phyloP scores from a whole-genome alignment of 2,113 vertebrate species.

The Oenanthe melanoleuca region DNA sequence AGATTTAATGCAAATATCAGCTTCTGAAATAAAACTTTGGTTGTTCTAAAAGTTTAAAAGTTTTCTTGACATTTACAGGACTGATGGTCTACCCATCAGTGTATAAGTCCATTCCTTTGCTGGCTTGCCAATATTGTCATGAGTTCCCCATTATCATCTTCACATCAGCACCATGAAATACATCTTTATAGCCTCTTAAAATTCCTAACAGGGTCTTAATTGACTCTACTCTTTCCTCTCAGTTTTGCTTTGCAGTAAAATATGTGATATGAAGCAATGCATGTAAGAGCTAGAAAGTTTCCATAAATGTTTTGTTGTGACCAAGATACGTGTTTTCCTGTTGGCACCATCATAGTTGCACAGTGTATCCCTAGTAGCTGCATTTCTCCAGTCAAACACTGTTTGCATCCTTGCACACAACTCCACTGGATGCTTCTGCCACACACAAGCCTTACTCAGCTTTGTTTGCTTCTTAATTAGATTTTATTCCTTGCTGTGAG shows the following conservation, averaged over 20 bases:
- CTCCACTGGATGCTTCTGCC: background rate
- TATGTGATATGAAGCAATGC: background rate
- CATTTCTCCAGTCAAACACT: background rate
- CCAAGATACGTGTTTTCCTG: background rate
- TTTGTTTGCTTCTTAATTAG: slow-evolving; percentile 6
- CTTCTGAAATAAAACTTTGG: background rate
- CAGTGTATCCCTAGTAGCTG: background rate
- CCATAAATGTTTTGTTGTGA: background rate
- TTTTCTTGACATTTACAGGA: background rate
- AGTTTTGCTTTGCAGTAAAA: background rate
- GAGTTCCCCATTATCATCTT: background rate
- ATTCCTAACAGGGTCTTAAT: background rate
- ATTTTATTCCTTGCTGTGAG: background rate
- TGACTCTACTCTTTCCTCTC: background rate
- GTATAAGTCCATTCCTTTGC: background rate
- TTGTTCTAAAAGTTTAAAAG: background rate
- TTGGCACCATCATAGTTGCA: background rate
- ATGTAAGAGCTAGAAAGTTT: background rate
- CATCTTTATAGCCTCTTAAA: background rate
- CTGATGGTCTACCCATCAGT: background rate
- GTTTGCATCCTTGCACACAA: rapidly evolving
- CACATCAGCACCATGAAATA: background rate
- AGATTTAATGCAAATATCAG: background rate
- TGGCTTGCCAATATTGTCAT: background rate
- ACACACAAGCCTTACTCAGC: background rate